Percentiles rank a stretch among this genome's conserved stretches.
These are phyloP conservation scores for Brachionus koreanus DNA, from an alignment of 1,140 invertebrate species.

Conservation along the genomic window DNA sequence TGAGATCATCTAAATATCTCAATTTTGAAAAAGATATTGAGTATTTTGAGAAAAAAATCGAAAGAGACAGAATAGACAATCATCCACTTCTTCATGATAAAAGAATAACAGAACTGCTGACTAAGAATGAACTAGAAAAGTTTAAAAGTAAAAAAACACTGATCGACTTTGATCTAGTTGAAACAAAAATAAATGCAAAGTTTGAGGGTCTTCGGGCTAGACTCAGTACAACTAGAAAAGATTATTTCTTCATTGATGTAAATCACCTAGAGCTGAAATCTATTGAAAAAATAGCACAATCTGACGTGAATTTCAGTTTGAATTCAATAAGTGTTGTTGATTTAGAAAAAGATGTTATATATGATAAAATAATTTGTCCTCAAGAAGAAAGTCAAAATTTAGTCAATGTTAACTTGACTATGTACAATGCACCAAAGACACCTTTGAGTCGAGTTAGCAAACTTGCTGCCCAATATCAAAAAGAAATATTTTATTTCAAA, in stretches of 20 bases:
- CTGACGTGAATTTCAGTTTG: slow-evolving; percentile 7
- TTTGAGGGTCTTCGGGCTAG: slow-evolving; percentile 20
- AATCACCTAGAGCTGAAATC: background rate
- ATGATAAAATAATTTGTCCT: background rate
- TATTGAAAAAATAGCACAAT: background rate
- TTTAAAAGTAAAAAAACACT: background rate
- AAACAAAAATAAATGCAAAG: slow-evolving; percentile 1
- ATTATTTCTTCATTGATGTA: slow-evolving; percentile 9
- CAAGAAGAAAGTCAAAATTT: slow-evolving; percentile 41
- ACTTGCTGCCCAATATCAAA: slow-evolving; percentile 1
- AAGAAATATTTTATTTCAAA: slow-evolving; percentile 33
- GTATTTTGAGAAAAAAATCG: background rate
- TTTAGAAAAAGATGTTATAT: background rate
- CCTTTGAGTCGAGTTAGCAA: background rate
- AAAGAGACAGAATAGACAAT: background rate
- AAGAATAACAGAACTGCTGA: slow-evolving; percentile 11
- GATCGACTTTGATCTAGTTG: background rate
- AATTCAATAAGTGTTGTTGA: slow-evolving; percentile 36
- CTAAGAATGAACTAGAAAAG: background rate
- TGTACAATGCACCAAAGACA: slow-evolving; percentile 30
- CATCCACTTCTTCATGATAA: background rate
- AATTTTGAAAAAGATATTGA: slow-evolving; percentile 5
- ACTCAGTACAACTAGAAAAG: background rate
- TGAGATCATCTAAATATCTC: background rate
- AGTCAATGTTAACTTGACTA: background rate